Percentiles rank a stretch among this genome's conserved stretches.
phyloP scores from a whole-genome alignment of 2,797 vertebrate species.

The Balearica regulorum region DNA sequence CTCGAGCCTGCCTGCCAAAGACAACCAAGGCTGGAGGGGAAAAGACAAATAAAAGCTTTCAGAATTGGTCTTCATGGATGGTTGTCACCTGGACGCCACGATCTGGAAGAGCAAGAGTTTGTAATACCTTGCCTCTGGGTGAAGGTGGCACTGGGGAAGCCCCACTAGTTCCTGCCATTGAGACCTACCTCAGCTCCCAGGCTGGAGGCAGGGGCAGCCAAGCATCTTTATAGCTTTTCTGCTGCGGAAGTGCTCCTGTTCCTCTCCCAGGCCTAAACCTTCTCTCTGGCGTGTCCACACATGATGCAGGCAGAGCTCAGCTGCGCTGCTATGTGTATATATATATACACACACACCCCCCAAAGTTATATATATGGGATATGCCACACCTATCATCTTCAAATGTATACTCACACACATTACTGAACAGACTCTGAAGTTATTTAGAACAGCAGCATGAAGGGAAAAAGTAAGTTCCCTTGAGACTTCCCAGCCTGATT shows the following conservation, averaged over 20 bases:
- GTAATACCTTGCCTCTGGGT: not conserved
- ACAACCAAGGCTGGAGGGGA: not conserved
- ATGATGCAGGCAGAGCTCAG: not conserved
- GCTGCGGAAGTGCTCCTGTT: not conserved
- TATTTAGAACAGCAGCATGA: not conserved
- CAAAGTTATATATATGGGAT: not conserved
- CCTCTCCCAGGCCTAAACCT: not conserved
- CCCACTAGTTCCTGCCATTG: accelerated
- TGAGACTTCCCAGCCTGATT: not conserved
- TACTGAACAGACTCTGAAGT: not conserved
- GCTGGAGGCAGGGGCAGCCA: not conserved
- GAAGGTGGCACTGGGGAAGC: not conserved
- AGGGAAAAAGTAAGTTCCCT: not conserved
- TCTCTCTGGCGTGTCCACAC: not conserved
- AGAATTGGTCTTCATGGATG: not conserved
- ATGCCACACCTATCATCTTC: not conserved
- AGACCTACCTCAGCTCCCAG: not conserved
- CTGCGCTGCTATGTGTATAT: not conserved
- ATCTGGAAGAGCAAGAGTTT: not conserved
- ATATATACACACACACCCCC: not conserved
- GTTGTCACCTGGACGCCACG: not conserved
- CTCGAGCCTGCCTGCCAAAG: not conserved
- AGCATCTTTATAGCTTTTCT: not conserved
- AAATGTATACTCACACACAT: not conserved
- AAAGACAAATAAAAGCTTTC: not conserved